Evolutionary conservation across 1,140 invertebrate genomes (phyloP), one percentile per base, ranked within the genome.

Genomic region (Apis cerana): DNA sequence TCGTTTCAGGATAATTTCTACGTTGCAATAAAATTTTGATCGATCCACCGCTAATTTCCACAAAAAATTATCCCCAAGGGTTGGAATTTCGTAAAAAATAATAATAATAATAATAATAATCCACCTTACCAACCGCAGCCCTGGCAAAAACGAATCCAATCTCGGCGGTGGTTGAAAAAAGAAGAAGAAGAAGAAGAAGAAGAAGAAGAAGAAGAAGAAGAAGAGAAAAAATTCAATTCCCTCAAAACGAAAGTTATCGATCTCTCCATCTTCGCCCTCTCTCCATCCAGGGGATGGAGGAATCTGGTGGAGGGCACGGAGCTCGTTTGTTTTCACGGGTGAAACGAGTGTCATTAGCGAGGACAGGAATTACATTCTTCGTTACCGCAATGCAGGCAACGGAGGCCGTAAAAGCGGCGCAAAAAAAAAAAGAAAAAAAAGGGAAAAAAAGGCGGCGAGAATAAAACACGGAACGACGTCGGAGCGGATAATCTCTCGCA

Each of bases 381-480:
- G 80, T 82, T 82, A 82, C 80, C 80, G 80, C 80, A 82, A 82
- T 82, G 81, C 81, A 82, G 81, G 81, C 81, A 54, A 78, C 67
- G 65, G 13, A 58, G 75, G 68, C 65, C 52, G 75, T 56, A 64
- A 82, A 64, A 78, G 75, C 61, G 67, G 50, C 33, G 59, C 33
- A 43, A 17, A 23, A n/a, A 33, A 33, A 33, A 33, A 33, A 33
- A 33, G 2, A 33, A 33, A 65, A 43, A 65, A 65, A 17, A 65
- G 43, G 56, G 33, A 19, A 54, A 54, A 54, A 43, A 62, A 61
- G 43, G 43, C 59, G 74, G 52, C 19, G 56, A 58, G 75, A 70
- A 82, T 82, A 78, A 78, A 82, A 78, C 75, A 48, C 15, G 67
- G 58, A 76, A 78, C 64, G 54, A 59, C 52, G 23, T 48, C 15